Evolutionary conservation across 53 echinoderm and acorn worm species (phyloP).

Genomic region (Stichopus horrens): DNA sequence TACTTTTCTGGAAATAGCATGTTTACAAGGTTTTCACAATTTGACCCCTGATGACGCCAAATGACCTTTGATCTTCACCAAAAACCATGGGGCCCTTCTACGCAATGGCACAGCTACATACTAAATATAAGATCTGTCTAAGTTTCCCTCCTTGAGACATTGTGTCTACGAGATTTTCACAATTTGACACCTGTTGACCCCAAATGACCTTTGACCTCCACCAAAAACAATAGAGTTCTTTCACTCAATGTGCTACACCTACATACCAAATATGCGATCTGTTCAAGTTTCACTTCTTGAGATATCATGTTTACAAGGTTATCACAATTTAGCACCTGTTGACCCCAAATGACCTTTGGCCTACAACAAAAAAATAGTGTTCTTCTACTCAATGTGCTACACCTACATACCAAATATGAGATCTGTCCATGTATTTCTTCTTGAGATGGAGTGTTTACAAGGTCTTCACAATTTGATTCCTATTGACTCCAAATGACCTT

Average conservation of each 20-base stretch:
- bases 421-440: not conserved
- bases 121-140: too few relatives aligned
- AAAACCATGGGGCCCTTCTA: too few relatives aligned
- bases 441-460: not conserved
- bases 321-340: not conserved
- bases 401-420: not conserved
- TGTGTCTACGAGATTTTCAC: not conserved
- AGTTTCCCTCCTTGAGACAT: too few relatives aligned
- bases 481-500: not conserved
- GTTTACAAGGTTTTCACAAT: too few relatives aligned
- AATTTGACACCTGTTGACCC: not conserved
- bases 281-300: not conserved
- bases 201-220: not conserved
- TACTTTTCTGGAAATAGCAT: too few relatives aligned
- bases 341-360: not conserved
- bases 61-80: too few relatives aligned
- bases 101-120: too few relatives aligned
- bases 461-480: not conserved
- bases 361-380: not conserved
- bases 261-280: not conserved
- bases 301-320: not conserved
- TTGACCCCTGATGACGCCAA: too few relatives aligned
- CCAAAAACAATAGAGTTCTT: too few relatives aligned
- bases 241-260: not conserved
- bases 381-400: not conserved